Evolutionary conservation across 1,140 invertebrate genomes (phyloP).

Genomic region (Globodera ellingtonae): DNA sequence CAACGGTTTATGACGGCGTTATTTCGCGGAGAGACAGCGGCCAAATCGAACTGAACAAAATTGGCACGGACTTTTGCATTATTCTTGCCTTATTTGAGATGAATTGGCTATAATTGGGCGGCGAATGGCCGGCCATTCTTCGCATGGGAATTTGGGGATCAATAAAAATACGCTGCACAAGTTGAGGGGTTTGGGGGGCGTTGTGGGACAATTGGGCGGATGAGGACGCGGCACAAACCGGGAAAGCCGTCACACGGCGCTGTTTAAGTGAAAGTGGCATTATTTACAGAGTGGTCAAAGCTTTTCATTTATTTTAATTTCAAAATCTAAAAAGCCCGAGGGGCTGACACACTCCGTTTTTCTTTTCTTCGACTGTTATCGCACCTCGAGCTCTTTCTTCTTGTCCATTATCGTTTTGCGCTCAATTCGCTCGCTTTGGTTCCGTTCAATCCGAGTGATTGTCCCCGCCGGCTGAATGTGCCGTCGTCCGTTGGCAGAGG

Average conservation of each 20-base stretch:
- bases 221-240: neutral
- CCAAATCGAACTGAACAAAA: neutral
- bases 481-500: slow-evolving; percentile 3
- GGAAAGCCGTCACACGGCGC: neutral
- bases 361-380: neutral
- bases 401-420: neutral
- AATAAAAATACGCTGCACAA: slow-evolving; percentile 22
- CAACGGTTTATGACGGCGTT: slow-evolving; percentile 35
- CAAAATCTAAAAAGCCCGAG: no score
- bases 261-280: neutral
- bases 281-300: neutral
- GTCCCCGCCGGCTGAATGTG: neutral
- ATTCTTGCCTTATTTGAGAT: slow-evolving; percentile 9
- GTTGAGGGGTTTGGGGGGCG: neutral
- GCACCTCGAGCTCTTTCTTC: neutral
- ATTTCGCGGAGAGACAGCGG: neutral
- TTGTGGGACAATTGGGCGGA: neutral
- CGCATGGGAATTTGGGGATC: slow-evolving; percentile 9
- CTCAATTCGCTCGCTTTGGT: slow-evolving; percentile 17
- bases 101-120: neutral
- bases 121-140: neutral
- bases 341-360: no score
- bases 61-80: neutral
- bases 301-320: no score
- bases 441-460: slow-evolving; percentile 23